Base-by-base conservation (phyloP, 2,888 invertebrate species). In the Drosophila monieri region DNA sequence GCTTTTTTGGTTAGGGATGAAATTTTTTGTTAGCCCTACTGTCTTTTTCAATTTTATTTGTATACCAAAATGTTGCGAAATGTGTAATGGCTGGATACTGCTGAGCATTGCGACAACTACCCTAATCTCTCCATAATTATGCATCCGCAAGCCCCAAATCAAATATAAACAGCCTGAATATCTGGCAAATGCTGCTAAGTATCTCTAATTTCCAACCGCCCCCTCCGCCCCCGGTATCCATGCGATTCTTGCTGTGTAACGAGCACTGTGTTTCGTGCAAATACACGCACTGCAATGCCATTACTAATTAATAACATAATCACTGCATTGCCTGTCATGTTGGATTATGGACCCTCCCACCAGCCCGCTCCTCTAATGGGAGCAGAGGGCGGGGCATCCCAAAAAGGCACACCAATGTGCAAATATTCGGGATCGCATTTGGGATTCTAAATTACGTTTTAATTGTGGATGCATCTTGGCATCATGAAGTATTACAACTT, bases 231-330 rank as follows among this genome's bases (percentile, higher is more conserved):
- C 15, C 23, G 25, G 1, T 6, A 9, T 9, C 10, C 52, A 37
- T 47, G 35, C 47, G 25, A 41, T 48, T 53, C 62, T 62, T 79
- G 70, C 71, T 53, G 72, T 70, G 76, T 76, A 67, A 80, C 65
- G 78, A 76, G 80, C 78, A 85, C 85, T 81, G 78, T 80, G 86
- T 59, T 61, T 46, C 53, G 57, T 48, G 84, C 84, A 88, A 84
- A 88, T 83, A 85, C 73, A 72, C 80, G 55, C 73, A 73, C 65
- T 73, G 74, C 88, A 67, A 74, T 88, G 84, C 73, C 74, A 85
- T 85, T 80, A 78, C 72, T 88, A 84, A 88, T 84, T 84, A 85
- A 88, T 85, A 85, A 83, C 73, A 83, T 85, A 85, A 85, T 85
- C 84, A 88, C 80, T 74, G 76, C 69, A 65, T 54, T 73, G 76